Evolutionary conservation across 2,888 invertebrate genomes (phyloP).

Genomic region (Idaea straminata): DNA sequence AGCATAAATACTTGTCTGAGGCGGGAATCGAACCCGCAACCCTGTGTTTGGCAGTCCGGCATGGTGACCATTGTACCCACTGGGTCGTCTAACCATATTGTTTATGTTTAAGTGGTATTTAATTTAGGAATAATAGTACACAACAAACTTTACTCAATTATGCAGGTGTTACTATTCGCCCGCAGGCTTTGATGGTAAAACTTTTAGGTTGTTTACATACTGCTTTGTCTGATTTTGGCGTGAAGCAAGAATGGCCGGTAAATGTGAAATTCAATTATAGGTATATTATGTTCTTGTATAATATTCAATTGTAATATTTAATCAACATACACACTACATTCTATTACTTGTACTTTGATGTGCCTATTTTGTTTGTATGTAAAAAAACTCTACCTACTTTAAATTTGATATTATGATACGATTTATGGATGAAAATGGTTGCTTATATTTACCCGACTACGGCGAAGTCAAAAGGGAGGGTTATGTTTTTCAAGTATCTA

Average conservation of each 20-base stretch:
- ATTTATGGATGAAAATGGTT: no score
- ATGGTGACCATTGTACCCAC: no score
- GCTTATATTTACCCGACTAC: no score
- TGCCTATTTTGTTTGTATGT: no score
- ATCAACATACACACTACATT: neutral
- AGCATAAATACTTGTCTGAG: no score
- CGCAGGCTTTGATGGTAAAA: slow-evolving; percentile 25
- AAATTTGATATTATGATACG: no score
- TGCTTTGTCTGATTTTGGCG: slow-evolving; percentile 8
- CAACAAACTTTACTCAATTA: slow-evolving; percentile 20
- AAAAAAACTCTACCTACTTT: no score
- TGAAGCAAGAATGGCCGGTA: slow-evolving; percentile 21
- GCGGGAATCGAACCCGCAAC: no score
- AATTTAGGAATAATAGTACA: slow-evolving; percentile 3
- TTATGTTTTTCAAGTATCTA: no score
- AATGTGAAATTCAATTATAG: neutral
- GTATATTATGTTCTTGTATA: neutral
- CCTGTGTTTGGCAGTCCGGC: no score
- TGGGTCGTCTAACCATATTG: neutral
- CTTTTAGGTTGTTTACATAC: slow-evolving; percentile 30
- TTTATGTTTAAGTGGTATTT: neutral
- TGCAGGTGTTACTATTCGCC: slow-evolving; percentile 22
- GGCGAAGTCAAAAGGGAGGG: no score
- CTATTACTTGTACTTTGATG: no score
- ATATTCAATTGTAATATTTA: slow-evolving; percentile 1